phyloP scores from a whole-genome alignment of 2,888 invertebrate genomes.

The Elegia similella region DNA sequence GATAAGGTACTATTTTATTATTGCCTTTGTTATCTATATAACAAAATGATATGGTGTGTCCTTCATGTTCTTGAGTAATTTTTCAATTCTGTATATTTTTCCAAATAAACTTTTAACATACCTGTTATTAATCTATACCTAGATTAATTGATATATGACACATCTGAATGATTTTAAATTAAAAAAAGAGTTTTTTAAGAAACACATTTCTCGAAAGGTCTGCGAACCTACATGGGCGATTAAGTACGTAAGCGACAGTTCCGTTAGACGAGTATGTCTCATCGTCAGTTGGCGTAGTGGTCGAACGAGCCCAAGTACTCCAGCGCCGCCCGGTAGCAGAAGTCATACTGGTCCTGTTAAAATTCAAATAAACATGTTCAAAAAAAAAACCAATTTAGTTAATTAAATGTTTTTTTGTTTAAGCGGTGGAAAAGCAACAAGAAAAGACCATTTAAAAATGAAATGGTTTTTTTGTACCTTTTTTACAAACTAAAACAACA shows the following conservation, averaged over 20 bases:
- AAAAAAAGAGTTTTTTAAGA: not conserved
- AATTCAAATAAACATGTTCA: slow-evolving; percentile 39
- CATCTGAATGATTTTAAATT: no score
- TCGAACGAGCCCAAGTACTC: slow-evolving; percentile 99
- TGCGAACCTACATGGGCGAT: slow-evolving; percentile 20
- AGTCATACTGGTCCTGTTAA: slow-evolving; percentile 99
- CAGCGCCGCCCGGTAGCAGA: slow-evolving; percentile 98
- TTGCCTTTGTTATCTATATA: not conserved
- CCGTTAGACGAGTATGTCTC: slow-evolving; percentile 70
- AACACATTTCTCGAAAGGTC: not conserved
- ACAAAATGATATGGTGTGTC: not conserved
- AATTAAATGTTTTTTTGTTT: no score
- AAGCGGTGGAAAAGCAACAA: no score
- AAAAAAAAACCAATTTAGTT: no score
- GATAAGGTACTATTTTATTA: not conserved
- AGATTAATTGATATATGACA: no score
- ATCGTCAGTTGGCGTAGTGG: slow-evolving; percentile 93
- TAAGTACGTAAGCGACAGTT: slow-evolving; percentile 51
- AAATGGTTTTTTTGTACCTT: no score
- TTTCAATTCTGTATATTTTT: no score
- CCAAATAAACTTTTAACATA: no score
- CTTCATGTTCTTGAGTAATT: not conserved
- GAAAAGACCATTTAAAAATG: no score
- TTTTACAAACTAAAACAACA: no score
- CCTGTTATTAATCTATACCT: no score